phyloP scores from a whole-genome alignment of 2,888 invertebrate species.

The Caenorhabditis sinica region DNA sequence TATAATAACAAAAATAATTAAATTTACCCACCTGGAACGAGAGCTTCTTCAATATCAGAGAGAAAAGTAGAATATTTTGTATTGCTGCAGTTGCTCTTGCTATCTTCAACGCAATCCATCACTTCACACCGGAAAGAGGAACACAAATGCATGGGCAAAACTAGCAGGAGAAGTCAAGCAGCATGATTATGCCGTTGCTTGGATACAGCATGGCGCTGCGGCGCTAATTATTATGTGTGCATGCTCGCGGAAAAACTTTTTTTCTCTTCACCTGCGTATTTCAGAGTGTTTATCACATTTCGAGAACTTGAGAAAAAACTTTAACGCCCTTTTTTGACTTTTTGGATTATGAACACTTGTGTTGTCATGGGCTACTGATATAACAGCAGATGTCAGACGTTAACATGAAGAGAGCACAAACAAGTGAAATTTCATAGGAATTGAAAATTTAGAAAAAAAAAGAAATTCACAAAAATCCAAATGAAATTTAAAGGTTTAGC shows the following conservation, averaged over 20 bases:
- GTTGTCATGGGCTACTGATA: not conserved
- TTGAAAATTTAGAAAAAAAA: constrained; percentile 19
- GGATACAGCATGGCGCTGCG: constrained; percentile 34
- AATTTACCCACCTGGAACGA: not conserved
- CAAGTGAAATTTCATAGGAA: not conserved
- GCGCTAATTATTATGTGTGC: constrained; percentile 44
- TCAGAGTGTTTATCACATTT: constrained; percentile 38
- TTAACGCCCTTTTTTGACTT: not conserved
- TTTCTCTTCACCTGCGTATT: constrained; percentile 45
- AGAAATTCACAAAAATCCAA: too few relatives aligned
- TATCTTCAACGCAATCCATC: constrained; percentile 35
- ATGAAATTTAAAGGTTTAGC: too few relatives aligned
- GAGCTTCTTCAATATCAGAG: constrained; percentile 17
- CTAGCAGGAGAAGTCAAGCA: constrained; percentile 18
- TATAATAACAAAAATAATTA: too few relatives aligned
- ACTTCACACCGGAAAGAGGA: not conserved
- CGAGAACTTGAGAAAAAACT: constrained; percentile 10
- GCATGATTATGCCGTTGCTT: constrained; percentile 55
- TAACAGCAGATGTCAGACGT: too few relatives aligned
- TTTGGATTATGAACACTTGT: not conserved
- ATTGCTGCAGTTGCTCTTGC: constrained; percentile 2
- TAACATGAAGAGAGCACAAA: not conserved
- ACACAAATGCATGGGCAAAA: constrained; percentile 10
- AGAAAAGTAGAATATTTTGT: constrained; percentile 4
- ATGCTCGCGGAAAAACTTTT: constrained; percentile 25